These are phyloP conservation scores for Drosophila nebulosa DNA, from an alignment of 1,140 invertebrate species.

Conservation along the genomic window DNA sequence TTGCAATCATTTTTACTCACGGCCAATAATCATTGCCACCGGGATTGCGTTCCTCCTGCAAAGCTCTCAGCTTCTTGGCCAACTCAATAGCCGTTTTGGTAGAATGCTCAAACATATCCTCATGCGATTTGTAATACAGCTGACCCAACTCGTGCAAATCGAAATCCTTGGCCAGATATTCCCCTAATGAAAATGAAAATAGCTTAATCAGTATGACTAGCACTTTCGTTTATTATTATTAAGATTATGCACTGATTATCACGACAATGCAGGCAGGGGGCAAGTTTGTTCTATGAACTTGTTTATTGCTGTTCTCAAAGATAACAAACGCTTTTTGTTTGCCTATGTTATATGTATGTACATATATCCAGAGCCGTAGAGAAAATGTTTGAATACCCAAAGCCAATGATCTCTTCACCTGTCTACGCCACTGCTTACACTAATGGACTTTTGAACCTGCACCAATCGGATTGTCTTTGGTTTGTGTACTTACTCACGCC, in stretches of 20 bases:
- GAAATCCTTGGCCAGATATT: slow-evolving; percentile 41
- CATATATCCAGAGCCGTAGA: no score
- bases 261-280: not conserved
- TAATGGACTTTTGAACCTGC: not conserved
- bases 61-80: slow-evolving; percentile 86
- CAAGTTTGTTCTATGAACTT: not conserved
- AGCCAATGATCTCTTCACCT: no score
- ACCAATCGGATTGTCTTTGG: not conserved
- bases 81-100: slow-evolving; percentile 86
- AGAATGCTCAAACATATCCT: slow-evolving; percentile 51
- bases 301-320: not conserved
- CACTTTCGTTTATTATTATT: not conserved
- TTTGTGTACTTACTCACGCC: slow-evolving; percentile 52
- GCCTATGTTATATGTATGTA: not conserved
- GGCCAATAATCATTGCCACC: slow-evolving; percentile 86
- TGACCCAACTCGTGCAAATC: slow-evolving; percentile 24
- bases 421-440: no score
- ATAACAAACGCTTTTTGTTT: slow-evolving; percentile 15
- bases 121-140: slow-evolving; percentile 55
- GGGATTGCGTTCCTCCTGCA: slow-evolving; percentile 86
- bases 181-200: slow-evolving; percentile 16
- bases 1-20: slow-evolving; percentile 60
- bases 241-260: slow-evolving; percentile 1
- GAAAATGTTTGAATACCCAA: no score
- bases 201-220: slow-evolving; percentile 36